Conservation (phyloP, 2,797 vertebrate species). For the Hoplostethus atlanticus region DNA sequence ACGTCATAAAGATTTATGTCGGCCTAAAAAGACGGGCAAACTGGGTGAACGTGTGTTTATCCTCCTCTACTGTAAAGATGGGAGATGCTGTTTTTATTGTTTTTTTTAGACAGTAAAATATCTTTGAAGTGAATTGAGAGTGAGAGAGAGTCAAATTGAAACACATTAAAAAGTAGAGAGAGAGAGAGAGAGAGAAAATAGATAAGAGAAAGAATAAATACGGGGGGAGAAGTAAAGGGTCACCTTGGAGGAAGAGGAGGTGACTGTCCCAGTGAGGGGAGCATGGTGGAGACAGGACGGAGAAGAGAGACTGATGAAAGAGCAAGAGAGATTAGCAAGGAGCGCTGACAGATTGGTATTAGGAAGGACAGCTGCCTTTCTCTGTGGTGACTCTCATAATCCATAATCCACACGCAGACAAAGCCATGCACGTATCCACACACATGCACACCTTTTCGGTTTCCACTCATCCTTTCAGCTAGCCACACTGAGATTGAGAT, state of each 20-base stretch:
- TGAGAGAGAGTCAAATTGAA: too few relatives aligned
- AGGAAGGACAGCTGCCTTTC: conserved; percentile 77
- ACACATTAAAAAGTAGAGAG: neutral
- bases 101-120: conserved; percentile 2
- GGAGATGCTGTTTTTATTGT: neutral
- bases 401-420: conserved; percentile 42
- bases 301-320: conserved; percentile 62
- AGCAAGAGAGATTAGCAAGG: conserved; percentile 54
- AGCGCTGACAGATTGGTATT: conserved; percentile 77
- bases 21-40: too few relatives aligned
- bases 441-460: conserved; percentile 15
- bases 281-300: conserved; percentile 44
- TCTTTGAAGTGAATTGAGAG: neutral
- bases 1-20: too few relatives aligned
- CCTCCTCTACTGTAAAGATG: too few relatives aligned
- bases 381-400: conserved; percentile 53
- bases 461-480: conserved; percentile 34
- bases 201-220: neutral
- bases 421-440: neutral
- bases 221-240: conserved; percentile 49
- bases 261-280: conserved; percentile 57
- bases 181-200: neutral
- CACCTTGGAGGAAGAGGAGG: conserved; percentile 74
- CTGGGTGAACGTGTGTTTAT: too few relatives aligned
- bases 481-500: conserved; percentile 34